phyloP scores from a whole-genome alignment of 2,888 invertebrate genomes.

The Ectemnius lituratus region DNA sequence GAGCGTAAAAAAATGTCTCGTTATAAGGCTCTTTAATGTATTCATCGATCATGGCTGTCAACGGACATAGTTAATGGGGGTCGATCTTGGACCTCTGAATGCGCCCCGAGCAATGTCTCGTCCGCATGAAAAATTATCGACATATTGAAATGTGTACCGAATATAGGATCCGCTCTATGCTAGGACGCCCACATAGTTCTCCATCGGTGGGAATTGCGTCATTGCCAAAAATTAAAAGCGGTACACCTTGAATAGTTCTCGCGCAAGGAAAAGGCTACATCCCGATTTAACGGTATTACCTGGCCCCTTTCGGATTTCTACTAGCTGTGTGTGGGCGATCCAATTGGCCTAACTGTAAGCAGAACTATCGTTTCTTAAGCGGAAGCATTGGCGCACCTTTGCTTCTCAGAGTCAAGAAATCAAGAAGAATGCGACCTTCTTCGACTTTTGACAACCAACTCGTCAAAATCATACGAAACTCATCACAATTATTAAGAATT shows the following conservation, averaged over 20 bases:
- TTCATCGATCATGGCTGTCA: slow-evolving; percentile 1
- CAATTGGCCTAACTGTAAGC: slow-evolving; percentile 58
- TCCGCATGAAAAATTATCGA: slow-evolving; percentile 4
- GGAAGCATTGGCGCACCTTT: slow-evolving; percentile 44
- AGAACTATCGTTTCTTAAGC: slow-evolving; percentile 39
- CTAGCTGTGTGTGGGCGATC: slow-evolving; percentile 53
- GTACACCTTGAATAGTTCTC: slow-evolving; percentile 46
- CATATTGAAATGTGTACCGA: neutral
- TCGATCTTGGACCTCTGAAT: neutral
- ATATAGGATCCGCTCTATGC: slow-evolving; percentile 19
- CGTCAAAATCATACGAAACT: too few relatives aligned
- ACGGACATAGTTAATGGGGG: neutral
- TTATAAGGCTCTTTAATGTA: slow-evolving; percentile 3
- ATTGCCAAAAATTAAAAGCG: slow-evolving; percentile 54
- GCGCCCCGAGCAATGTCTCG: neutral
- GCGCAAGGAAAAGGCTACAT: slow-evolving; percentile 36
- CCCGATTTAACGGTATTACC: slow-evolving; percentile 51
- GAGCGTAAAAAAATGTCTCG: neutral
- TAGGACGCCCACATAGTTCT: slow-evolving; percentile 38
- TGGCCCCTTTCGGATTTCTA: slow-evolving; percentile 55
- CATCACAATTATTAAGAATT: too few relatives aligned
- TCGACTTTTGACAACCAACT: slow-evolving; percentile 2
- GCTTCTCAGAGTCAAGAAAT: neutral
- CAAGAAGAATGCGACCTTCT: slow-evolving; percentile 11
- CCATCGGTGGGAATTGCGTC: slow-evolving; percentile 37